phyloP scores from a whole-genome alignment of 2,113 vertebrate species.

The Vulpes ferrilata region DNA sequence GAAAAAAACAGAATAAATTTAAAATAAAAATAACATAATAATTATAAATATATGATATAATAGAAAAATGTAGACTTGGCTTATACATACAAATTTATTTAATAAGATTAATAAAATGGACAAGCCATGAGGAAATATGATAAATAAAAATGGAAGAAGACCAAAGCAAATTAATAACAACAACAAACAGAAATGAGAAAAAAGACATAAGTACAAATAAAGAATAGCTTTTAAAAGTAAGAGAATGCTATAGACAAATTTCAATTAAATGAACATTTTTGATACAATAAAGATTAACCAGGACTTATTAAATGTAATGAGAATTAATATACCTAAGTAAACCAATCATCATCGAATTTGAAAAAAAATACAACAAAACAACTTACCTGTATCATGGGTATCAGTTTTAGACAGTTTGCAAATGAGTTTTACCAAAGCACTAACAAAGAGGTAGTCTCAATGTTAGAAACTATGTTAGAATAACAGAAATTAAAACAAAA shows the following conservation, averaged over 20 bases:
- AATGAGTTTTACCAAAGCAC: neutral
- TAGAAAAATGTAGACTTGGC: neutral
- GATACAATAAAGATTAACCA: neutral
- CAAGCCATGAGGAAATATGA: neutral
- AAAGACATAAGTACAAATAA: neutral
- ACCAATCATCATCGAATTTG: neutral
- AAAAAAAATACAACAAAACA: neutral
- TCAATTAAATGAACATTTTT: neutral
- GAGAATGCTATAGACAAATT: neutral
- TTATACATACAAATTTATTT: neutral
- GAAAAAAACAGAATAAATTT: neutral
- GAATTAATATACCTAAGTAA: conserved; percentile 1
- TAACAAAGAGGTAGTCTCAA: neutral
- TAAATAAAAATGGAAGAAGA: neutral
- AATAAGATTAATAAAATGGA: neutral
- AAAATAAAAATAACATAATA: neutral
- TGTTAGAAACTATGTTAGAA: neutral
- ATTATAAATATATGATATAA: neutral
- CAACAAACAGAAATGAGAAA: neutral
- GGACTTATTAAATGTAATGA: neutral
- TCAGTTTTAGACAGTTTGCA: neutral
- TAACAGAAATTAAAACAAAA: neutral
- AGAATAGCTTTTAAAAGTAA: neutral
- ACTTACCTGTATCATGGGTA: neutral
- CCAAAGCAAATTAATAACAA: neutral